Evolutionary conservation across 23 tunicate genomes (phyloP), one percentile per base, ranked within the genome.

Genomic region (Halocynthia roretzi): DNA sequence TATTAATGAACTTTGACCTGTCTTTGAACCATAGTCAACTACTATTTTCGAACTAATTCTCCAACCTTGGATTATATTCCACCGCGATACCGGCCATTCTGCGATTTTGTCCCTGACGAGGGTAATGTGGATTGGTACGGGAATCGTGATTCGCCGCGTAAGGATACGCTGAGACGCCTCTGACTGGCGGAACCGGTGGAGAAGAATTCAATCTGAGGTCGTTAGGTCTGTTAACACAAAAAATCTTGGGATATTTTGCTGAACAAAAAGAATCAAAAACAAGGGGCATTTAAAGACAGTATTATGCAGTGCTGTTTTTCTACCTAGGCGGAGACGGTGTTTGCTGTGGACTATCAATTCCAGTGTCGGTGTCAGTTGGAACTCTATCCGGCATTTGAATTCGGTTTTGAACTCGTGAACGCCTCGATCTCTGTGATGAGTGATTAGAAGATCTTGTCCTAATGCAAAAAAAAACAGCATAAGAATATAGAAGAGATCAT

Each of bases 321-420:
- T 64, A 85, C 90, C 90, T 72, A 5, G 71, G 80, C 8, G 90
- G 84, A 6, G 84, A 81, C 9, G 82, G 82, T 18, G 85, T 81
- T 63, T 86, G 90, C n/a, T 80, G 84, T 10, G 76, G 76, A 61
- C 90, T 73, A 54, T 75, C 80, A 54, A 80, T 76, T 19, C 82
- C 95, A 0, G 84, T 79, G 71, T 88, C 87, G 49, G 80, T 88
- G 18, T 82, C 86, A 51, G 75, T 52, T n/a, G 84, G 83, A 11
- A 61, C 72, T 71, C 87, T 54, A 7, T 80, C 61, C 8, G 56
- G 49, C 8, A 64, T 62, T 14, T 74, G 78, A 74, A 74, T 52
- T 11, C 83, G 83, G 52, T 54, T 77, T 57, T 75, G 22, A 10
- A 75, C 75, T 48, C 88, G 81, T 10, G 84, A 77, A 31, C 44